Percentiles rank a stretch among this genome's conserved stretches.
Conservation (phyloP, 2,888 invertebrate genomes). For the Drosophila anomalata region DNA sequence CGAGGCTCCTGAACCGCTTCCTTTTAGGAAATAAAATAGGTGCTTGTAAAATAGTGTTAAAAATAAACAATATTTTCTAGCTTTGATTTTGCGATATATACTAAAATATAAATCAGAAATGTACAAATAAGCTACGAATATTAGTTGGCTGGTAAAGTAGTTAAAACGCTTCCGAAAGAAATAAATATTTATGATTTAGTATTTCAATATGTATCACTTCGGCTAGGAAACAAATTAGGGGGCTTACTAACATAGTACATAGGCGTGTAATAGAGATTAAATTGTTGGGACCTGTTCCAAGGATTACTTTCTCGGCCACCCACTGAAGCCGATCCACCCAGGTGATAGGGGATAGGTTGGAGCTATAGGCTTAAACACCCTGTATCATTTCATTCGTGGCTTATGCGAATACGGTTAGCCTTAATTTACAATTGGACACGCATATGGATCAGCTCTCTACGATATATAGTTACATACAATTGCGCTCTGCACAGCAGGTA, state of each 20-base stretch:
- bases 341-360: slow-evolving; percentile 41
- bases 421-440: slow-evolving; percentile 81
- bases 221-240: background rate
- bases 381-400: slow-evolving; percentile 59
- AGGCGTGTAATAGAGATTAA: background rate
- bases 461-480: slow-evolving; percentile 75
- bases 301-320: slow-evolving; percentile 2
- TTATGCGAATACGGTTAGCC: slow-evolving; percentile 58
- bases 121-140: background rate
- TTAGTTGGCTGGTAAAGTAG: background rate
- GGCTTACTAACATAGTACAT: background rate
- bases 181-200: background rate
- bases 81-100: background rate
- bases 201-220: background rate
- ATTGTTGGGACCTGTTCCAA: slow-evolving; percentile 5
- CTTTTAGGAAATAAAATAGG: slow-evolving; percentile 3
- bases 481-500: slow-evolving; percentile 81
- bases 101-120: background rate
- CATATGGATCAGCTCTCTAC: slow-evolving; percentile 73
- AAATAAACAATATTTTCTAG: background rate
- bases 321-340: slow-evolving; percentile 8
- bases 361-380: slow-evolving; percentile 72
- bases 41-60: no score
- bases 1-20: background rate
- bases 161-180: background rate